Evolutionary conservation across 1,140 invertebrate genomes (phyloP), one percentile per base, ranked within the genome.

Genomic region (Camponotus pennsylvanicus): DNA sequence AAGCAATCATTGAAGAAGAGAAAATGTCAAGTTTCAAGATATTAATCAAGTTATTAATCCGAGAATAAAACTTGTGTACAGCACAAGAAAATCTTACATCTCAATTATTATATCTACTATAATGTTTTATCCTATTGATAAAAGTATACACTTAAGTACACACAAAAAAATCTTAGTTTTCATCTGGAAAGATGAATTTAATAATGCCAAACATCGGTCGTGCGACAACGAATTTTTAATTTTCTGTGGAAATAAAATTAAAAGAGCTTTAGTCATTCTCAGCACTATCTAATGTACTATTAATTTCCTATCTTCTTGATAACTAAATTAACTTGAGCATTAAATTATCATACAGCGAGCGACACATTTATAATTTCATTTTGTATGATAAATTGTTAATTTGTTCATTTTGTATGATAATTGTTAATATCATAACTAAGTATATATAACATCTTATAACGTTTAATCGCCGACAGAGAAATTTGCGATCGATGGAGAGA

Each of bases 401-500:
- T 27, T 27, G 27, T 52, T 79, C 1, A 55, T 18, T 37, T 66
- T 8, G 6, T 37, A 55, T 40, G 8, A 15, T 18, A 55, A 55
- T 70, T 27, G 4, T 34, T 55, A 77, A 79, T 27, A 27, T 27
- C 27, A 7, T 34, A 45, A 69, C 11, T 40, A 15, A n/a, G 34
- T 18, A 34, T 15, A 61, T 13, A 5, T 21, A 21, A 15, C 13
- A 2, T 2, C 13, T n/a, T 5, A 13, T 9, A 32, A 18, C 0
- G n/a, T 71, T 87, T 42, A 79, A 84, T 40, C 57, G 63, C 6
- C 45, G 45, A 45, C 37, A 52, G 34, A 57, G 66, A 27, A 27
- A 85, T 87, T 57, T 52, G 64, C 21, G 79, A 80, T 73, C 70
- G 64, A 82, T 57, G 80, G 49, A 76, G 59, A 87, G 66, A 88